Evolutionary conservation across 2,888 invertebrate genomes (phyloP), one percentile per base, ranked within the genome.

Genomic region (Gibbula magus): DNA sequence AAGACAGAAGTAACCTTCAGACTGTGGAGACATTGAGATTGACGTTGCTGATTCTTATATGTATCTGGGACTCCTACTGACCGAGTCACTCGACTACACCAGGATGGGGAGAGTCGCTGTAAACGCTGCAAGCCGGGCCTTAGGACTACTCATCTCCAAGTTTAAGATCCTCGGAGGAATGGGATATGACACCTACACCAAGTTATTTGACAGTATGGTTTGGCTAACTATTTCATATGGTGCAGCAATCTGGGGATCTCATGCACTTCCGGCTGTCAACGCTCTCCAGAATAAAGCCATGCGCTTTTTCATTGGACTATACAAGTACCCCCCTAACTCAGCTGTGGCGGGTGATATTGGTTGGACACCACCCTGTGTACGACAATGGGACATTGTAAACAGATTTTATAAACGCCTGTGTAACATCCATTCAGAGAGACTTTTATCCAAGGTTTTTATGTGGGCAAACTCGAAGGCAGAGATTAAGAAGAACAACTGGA

Each of bases 51-150:
- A 61, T 16, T 61, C 20, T 0, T 61, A 61, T 22, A 22, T 10
- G 22, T 75, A 76, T 20, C 54, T 76, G 7, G 75, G 79, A 54
- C 25, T 79, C 10, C 7, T 75, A n/a, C 18, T 79, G 2, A 20
- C 39, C 13, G 75, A 79, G 75, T 67, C 66, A 67, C 52, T 76
- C 25, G 70, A 79, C 52, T 79, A 53, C 75, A 79, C n/a, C 35
- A n/a, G 4, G 3, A 79, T 54, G 54, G 77, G 76, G 3, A 79
- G n/a, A 53, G 39, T 20, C 7, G 76, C 66, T 16, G 67, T 70
- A 1, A 51, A 53, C 29, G 61, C 76, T 20, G 79, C 75, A 32
- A 53, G 54, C 35, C 29, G 79, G 20, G 79, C 35, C 35, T 25
- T 79, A 18, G 76, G 76, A 18, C 51, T 79, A 53, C 56, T 79